Evolutionary conservation across 2,113 vertebrate species (phyloP).

Genomic region (Panthera tigris): DNA sequence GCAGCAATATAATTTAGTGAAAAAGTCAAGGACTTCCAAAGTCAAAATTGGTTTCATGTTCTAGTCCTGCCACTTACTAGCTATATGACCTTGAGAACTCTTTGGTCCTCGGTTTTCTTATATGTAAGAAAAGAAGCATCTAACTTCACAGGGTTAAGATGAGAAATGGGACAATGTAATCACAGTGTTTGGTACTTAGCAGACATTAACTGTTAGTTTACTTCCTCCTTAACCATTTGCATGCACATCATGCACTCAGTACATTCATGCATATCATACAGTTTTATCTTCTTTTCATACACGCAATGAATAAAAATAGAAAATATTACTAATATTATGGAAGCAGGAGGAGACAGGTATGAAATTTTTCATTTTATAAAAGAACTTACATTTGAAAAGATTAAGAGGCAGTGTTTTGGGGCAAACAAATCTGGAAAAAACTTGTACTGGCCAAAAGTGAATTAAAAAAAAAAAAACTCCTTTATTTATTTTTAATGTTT

Average conservation of each 20-base stretch:
- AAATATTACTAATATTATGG: not conserved
- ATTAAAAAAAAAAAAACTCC: not conserved
- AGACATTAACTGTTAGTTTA: not conserved
- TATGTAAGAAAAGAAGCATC: not conserved
- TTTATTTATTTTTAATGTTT: too few relatives aligned
- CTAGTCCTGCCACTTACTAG: not conserved
- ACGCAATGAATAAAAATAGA: not conserved
- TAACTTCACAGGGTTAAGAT: not conserved
- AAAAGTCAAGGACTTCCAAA: not conserved
- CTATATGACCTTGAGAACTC: not conserved
- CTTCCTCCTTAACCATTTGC: not conserved
- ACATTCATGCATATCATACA: not conserved
- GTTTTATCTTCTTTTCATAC: not conserved
- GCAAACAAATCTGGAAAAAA: not conserved
- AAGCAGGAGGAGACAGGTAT: not conserved
- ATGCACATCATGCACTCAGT: not conserved
- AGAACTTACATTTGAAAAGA: not conserved
- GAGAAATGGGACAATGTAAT: not conserved
- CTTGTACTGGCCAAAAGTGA: not conserved
- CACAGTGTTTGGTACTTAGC: not conserved
- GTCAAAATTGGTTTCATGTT: not conserved
- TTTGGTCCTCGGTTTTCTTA: not conserved
- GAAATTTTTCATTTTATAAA: slow-evolving; percentile 7
- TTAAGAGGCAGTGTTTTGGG: not conserved
- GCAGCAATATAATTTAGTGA: not conserved